Percentiles rank a stretch among this genome's conserved stretches.
Evolutionary conservation across 2,888 invertebrate genomes (phyloP).

Genomic region (Dynastes maya): DNA sequence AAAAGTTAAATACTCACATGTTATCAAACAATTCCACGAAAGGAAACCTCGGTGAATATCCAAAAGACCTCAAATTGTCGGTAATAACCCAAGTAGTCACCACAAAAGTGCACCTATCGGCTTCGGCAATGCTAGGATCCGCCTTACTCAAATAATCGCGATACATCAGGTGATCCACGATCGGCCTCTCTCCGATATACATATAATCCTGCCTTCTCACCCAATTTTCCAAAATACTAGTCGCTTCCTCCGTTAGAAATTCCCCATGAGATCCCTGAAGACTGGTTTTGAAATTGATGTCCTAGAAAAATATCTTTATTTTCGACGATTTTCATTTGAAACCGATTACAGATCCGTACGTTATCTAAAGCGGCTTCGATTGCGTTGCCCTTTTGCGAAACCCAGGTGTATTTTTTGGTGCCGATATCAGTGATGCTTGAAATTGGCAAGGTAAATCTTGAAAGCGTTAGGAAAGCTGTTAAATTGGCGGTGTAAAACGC

Average conservation of each 20-base stretch:
- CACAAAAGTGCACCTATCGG: slow-evolving; percentile 83
- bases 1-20: slow-evolving; percentile 73
- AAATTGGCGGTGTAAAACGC: slow-evolving; percentile 94
- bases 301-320: slow-evolving; percentile 31
- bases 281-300: slow-evolving; percentile 49
- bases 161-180: slow-evolving; percentile 81
- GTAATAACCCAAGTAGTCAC: slow-evolving; percentile 81
- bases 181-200: slow-evolving; percentile 81
- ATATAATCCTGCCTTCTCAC: slow-evolving; percentile 72
- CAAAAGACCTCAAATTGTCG: slow-evolving; percentile 80
- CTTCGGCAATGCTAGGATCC: slow-evolving; percentile 69
- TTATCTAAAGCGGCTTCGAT: slow-evolving; percentile 78
- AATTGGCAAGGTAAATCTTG: slow-evolving; percentile 87
- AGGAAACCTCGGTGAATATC: slow-evolving; percentile 77
- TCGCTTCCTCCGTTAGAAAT: slow-evolving; percentile 61
- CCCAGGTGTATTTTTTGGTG: slow-evolving; percentile 79
- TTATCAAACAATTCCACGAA: slow-evolving; percentile 78
- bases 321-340: neutral
- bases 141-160: slow-evolving; percentile 79
- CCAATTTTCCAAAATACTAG: slow-evolving; percentile 69
- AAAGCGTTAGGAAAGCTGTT: slow-evolving; percentile 90
- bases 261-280: slow-evolving; percentile 53
- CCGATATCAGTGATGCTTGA: slow-evolving; percentile 80
- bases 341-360: slow-evolving; percentile 65
- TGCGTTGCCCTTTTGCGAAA: slow-evolving; percentile 79